Percentiles rank a stretch among this genome's conserved stretches.
Evolutionary conservation across 1,140 invertebrate genomes (phyloP).

Genomic region (Micrasema minimum): DNA sequence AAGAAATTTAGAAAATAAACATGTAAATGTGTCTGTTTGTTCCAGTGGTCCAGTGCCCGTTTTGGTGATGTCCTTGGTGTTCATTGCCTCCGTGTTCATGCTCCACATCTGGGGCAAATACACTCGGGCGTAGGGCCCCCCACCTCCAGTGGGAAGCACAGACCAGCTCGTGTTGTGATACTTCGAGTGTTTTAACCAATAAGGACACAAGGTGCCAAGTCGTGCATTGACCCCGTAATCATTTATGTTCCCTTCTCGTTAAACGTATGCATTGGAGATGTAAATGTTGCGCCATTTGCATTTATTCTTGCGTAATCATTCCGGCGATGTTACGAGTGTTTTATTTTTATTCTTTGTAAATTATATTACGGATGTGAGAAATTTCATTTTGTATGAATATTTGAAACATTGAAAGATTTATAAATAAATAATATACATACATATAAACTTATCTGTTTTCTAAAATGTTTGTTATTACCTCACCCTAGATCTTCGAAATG

Average conservation of each 20-base stretch:
- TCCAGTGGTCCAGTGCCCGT: conserved; percentile 98
- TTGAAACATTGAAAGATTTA: conserved; percentile 39
- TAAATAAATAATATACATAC: conserved; percentile 13
- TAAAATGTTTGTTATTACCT: too few species aligned
- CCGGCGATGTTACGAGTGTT: conserved; percentile 37
- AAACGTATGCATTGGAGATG: conserved; percentile 38
- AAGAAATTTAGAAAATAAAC: too few species aligned
- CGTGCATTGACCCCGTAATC: conserved; percentile 21
- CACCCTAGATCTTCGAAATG: too few species aligned
- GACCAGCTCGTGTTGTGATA: conserved; percentile 1
- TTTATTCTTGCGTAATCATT: conserved; percentile 46
- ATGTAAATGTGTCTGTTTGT: conserved; percentile 55
- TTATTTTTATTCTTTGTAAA: conserved; percentile 36
- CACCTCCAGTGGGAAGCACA: not conserved
- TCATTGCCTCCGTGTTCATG: conserved; percentile 99
- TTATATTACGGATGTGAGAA: conserved; percentile 15
- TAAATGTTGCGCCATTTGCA: conserved; percentile 37
- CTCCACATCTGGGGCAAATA: conserved; percentile 99
- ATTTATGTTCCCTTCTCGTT: conserved; percentile 25
- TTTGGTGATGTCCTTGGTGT: conserved; percentile 97
- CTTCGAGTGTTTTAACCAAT: conserved; percentile 26
- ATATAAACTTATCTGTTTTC: not conserved
- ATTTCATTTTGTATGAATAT: conserved; percentile 36
- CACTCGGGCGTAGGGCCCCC: conserved; percentile 82
- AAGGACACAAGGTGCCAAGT: conserved; percentile 39